phyloP scores from a whole-genome alignment of 1,140 invertebrate species.

The Lutraria rhynchaena region DNA sequence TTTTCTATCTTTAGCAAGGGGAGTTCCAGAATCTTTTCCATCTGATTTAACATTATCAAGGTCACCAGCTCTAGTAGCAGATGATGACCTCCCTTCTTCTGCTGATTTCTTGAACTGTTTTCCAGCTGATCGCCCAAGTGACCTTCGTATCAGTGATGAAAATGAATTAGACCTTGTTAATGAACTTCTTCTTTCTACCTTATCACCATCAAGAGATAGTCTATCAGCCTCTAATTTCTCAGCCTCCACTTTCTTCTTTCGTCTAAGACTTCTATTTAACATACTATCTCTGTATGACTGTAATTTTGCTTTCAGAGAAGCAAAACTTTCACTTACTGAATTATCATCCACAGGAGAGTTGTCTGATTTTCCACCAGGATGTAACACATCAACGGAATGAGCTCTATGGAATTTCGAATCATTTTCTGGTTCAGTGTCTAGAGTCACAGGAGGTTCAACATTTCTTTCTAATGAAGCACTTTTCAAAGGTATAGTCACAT shows the following conservation, averaged over 20 bases:
- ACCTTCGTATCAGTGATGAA: conserved; percentile 56
- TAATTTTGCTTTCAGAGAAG: conserved; percentile 77
- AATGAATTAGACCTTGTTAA: conserved; percentile 72
- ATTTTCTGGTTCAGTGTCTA: background rate
- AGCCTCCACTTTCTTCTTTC: conserved; percentile 45
- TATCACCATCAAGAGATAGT: conserved; percentile 28
- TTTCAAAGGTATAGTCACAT: conserved; percentile 47
- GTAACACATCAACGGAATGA: conserved; percentile 65
- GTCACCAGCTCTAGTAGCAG: conserved; percentile 7
- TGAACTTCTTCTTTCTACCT: conserved; percentile 58
- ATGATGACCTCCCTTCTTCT: conserved; percentile 27
- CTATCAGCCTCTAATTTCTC: conserved; percentile 44
- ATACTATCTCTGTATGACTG: conserved; percentile 76
- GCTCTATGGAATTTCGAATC: conserved; percentile 53
- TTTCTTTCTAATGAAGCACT: conserved; percentile 24
- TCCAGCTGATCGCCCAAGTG: conserved; percentile 34
- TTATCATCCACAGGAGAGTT: conserved; percentile 30
- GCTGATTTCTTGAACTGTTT: conserved; percentile 49
- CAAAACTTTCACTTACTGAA: conserved; percentile 70
- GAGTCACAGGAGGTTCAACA: background rate
- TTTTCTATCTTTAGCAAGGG: conserved; percentile 37
- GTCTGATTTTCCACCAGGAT: conserved; percentile 42
- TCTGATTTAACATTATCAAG: conserved; percentile 52
- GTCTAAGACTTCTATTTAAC: conserved; percentile 66
- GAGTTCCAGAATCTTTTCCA: conserved; percentile 3